These are phyloP conservation scores for Tolypeutes matacus DNA, from an alignment of 2,797 vertebrate species.

Conservation along the genomic window DNA sequence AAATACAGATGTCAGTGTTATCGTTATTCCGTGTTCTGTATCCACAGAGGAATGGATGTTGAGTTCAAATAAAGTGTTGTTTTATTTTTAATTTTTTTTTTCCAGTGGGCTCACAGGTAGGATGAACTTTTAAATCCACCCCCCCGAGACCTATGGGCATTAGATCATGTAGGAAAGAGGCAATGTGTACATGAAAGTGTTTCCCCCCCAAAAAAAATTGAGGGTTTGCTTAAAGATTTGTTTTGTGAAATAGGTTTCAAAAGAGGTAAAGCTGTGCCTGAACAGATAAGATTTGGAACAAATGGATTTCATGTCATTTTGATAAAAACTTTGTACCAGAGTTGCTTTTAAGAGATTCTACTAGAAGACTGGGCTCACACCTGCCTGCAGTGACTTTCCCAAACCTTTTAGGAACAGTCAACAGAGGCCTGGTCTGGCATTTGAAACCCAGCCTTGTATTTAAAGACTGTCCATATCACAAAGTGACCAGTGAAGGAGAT, in stretches of 20 bases:
- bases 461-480: neutral
- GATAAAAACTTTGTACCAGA: neutral
- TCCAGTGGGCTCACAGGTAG: neutral
- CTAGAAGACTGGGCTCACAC: neutral
- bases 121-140: conserved; percentile 21
- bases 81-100: neutral
- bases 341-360: neutral
- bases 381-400: neutral
- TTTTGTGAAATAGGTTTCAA: conserved; percentile 61
- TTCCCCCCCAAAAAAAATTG: neutral
- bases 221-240: conserved; percentile 30
- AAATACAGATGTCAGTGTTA: conserved; percentile 57
- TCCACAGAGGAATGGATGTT: neutral
- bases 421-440: neutral
- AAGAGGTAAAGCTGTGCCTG: conserved; percentile 42
- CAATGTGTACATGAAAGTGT: neutral
- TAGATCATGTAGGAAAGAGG: neutral
- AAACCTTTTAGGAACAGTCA: neutral
- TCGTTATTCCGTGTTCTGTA: conserved; percentile 16
- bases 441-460: neutral
- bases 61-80: neutral
- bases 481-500: neutral
- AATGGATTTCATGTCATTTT: neutral
- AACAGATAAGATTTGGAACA: conserved; percentile 32
- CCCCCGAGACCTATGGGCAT: neutral